These are phyloP conservation scores for Tribolium freemani DNA, from an alignment of 2,888 invertebrate genomes.

Conservation along the genomic window DNA sequence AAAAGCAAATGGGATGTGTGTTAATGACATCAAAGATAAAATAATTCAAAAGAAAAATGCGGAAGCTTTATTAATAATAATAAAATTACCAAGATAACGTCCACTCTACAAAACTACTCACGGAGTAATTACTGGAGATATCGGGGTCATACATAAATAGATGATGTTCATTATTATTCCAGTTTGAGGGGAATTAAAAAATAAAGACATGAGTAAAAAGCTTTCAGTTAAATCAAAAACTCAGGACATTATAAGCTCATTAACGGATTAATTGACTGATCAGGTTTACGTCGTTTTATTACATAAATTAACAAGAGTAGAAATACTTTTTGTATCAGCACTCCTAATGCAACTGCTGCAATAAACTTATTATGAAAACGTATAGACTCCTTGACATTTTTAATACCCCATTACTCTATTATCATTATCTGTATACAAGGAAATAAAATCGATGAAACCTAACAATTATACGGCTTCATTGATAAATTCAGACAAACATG, in stretches of 20 bases:
- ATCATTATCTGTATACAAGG: not conserved
- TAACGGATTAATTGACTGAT: conserved; percentile 34
- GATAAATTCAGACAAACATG: not conserved
- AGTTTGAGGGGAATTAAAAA: not conserved
- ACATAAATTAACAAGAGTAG: conserved; percentile 21
- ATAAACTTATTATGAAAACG: conserved; percentile 31
- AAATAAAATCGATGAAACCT: not conserved
- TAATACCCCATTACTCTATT: conserved; percentile 19
- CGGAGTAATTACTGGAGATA: not conserved
- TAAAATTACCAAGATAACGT: not conserved
- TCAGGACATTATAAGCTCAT: conserved; percentile 16
- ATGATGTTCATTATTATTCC: not conserved
- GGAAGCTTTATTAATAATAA: not conserved
- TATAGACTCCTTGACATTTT: conserved; percentile 25
- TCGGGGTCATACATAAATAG: not conserved
- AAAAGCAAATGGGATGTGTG: not conserved
- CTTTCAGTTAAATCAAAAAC: not conserved
- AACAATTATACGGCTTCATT: not conserved
- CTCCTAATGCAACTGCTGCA: conserved; percentile 12
- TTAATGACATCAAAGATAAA: not conserved
- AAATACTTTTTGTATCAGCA: conserved; percentile 17
- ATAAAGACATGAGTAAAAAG: not conserved
- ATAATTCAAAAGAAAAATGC: not conserved
- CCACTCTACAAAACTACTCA: not conserved
- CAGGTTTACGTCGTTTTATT: conserved; percentile 29